Evolutionary conservation across 1,140 invertebrate genomes (phyloP), one percentile per base, ranked within the genome.

Genomic region (Probaryconus sp.): DNA sequence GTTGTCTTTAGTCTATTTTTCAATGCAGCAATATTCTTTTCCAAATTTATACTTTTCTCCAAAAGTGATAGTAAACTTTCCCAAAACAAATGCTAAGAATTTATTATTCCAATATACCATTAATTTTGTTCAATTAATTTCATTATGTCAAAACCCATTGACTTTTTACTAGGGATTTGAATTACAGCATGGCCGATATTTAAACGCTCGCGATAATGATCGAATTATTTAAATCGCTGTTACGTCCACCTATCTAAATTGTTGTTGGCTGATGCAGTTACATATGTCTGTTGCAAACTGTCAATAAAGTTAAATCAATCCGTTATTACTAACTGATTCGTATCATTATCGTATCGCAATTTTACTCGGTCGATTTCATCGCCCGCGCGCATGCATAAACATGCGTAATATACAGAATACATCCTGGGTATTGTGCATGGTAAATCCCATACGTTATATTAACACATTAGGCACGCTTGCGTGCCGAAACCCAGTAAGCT

Each of bases 401-500:
- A 65, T 63, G 35, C 67, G 65, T 76, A 64, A 70, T 68, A 55
- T 55, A 60, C 30, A 33, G 61, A 55, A 50, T 60, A 53, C 70
- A 72, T 72, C 30, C 68, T 60, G 67, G 60, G 69, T 72, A 79
- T 78, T 76, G 78, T 71, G 61, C 58, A 56, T 28, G 53, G 51
- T 45, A 72, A 76, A 63, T 63, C 69, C 65, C 77, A 80, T 84
- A 83, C 78, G 79, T 81, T 85, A 82, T 82, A 84, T 86, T 84
- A 85, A 84, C 83, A 86, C 83, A 85, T 85, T 86, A 85, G 80
- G 74, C 67, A 70, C 64, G 79, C 78, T 84, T 80, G 84, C 83
- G 84, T 84, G 84, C 81, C 81, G 63, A 80, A 82, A 83, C 75
- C 74, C 76, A 75, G 79, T 83, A 83, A 83, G 82, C 78, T 61